Evolutionary conservation across 30 jellyfish, hydroid and myxozoan species (phyloP), one percentile per base, ranked within the genome.

Genomic region (Cassiopea xamachana): DNA sequence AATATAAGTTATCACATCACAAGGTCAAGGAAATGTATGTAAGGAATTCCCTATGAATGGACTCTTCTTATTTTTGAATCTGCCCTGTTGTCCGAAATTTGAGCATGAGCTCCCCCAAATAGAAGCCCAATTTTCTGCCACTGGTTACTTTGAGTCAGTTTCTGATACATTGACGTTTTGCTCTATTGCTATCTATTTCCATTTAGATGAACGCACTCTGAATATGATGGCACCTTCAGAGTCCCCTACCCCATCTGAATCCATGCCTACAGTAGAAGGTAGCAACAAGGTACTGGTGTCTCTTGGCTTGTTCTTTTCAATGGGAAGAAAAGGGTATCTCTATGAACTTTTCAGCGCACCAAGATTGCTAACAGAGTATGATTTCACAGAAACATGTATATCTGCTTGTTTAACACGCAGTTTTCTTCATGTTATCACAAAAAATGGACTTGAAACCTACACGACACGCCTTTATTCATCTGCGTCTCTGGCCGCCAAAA

Each of bases 391-490:
- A 10, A 90, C 87, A 60, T 96, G 98, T 81, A 50, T 79, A 6
- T 73, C 92, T 69, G 98, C 99, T 27, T 48, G 80, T 50, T 90
- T 92, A 68, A 89, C 94, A n/a, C 86, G 58, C 60, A 79, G 89
- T 13, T 60, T 88, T 76, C 96, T 96, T 39, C 79, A 91, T 73
- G 92, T 86, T 48, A 68, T 96, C 64, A 96, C 98, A 43, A 86
- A 50, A 46, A 92, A 89, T 85, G 99, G 99, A 16, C 87, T 96
- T 13, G 99, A 92, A 69, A 87, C 97, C 7, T 96, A 92, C 89
- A 91, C 99, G 7, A 82, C 97, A 2, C 84, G 99, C 61, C 91
- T 96, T 51, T 96, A 96, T 82, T 69, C 99, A 8, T 81, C 96
- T 49, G 98, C 99, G 16, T 91, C 97, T 9, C 73, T 44, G 73